Evolutionary conservation across 2,797 vertebrate genomes (phyloP).

Genomic region (Chiloscyllium punctatum): DNA sequence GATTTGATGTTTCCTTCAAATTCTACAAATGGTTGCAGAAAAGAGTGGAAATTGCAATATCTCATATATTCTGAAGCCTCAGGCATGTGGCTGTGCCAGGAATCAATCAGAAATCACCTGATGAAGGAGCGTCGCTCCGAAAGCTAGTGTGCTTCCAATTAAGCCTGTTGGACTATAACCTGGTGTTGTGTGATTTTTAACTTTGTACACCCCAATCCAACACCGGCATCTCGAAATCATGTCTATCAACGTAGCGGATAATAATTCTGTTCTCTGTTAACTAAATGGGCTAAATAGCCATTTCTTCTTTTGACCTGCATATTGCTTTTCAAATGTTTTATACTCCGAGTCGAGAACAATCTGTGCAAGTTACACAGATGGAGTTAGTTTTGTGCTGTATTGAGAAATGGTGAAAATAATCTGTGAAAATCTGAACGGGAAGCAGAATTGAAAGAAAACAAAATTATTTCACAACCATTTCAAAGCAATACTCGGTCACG

Average conservation of each 20-base stretch:
- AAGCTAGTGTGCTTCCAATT: too few relatives aligned
- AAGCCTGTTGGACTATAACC: too few relatives aligned
- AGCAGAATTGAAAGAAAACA: constrained; percentile 35
- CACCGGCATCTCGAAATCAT: too few relatives aligned
- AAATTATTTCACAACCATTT: constrained; percentile 32
- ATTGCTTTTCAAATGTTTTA: neutral
- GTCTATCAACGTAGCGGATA: neutral
- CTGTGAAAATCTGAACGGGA: constrained; percentile 2
- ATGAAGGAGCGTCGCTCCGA: too few relatives aligned
- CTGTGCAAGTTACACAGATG: neutral
- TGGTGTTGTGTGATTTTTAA: too few relatives aligned
- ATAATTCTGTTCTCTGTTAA: too few relatives aligned
- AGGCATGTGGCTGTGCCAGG: neutral
- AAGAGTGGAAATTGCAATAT: neutral
- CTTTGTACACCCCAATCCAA: too few relatives aligned
- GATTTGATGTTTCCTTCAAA: neutral
- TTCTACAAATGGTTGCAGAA: neutral
- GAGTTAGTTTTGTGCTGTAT: neutral
- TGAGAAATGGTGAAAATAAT: neutral
- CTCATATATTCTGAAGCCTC: neutral
- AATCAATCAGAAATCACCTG: neutral
- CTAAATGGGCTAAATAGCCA: neutral
- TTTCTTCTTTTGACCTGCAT: constrained; percentile 10
- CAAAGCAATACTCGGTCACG: neutral
- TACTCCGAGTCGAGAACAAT: neutral